phyloP scores from a whole-genome alignment of 2,888 invertebrate genomes.

The Ophion ellenae region DNA sequence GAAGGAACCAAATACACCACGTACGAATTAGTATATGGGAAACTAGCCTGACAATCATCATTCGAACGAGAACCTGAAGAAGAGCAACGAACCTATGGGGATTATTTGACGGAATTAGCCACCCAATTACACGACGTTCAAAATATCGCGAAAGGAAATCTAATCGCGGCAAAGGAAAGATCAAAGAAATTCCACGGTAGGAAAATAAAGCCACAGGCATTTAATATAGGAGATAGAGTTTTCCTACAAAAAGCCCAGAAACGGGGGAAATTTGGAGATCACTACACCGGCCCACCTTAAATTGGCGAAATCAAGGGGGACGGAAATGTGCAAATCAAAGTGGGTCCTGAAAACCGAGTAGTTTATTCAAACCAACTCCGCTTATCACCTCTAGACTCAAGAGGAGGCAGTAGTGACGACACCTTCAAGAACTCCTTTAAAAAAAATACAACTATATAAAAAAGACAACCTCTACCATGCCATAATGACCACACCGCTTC shows the following conservation, averaged over 20 bases:
- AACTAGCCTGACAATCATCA: slow-evolving; percentile 44
- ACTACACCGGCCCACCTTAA: slow-evolving; percentile 6
- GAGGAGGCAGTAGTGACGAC: slow-evolving; percentile 17
- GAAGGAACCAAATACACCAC: not conserved
- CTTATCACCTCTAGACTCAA: no score
- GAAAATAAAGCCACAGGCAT: not conserved
- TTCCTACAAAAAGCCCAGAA: slow-evolving; percentile 1
- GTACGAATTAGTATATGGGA: slow-evolving; percentile 1
- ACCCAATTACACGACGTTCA: slow-evolving; percentile 2
- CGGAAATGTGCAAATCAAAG: slow-evolving; percentile 31
- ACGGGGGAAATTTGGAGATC: slow-evolving; percentile 16
- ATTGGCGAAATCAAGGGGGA: slow-evolving; percentile 38
- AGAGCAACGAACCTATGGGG: slow-evolving; percentile 52
- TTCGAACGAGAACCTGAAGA: not conserved
- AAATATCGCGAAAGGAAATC: slow-evolving; percentile 43
- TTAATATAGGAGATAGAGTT: not conserved
- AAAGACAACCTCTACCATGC: no score
- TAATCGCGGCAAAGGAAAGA: slow-evolving; percentile 12
- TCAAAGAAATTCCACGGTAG: no score
- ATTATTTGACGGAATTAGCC: slow-evolving; percentile 24
- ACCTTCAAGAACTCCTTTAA: no score
- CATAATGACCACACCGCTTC: no score
- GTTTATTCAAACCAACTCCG: slow-evolving; percentile 27
- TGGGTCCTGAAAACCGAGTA: no score
- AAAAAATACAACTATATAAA: no score